phyloP scores from a whole-genome alignment of 2,797 vertebrate genomes.

The Hippopotamyrus pictus region DNA sequence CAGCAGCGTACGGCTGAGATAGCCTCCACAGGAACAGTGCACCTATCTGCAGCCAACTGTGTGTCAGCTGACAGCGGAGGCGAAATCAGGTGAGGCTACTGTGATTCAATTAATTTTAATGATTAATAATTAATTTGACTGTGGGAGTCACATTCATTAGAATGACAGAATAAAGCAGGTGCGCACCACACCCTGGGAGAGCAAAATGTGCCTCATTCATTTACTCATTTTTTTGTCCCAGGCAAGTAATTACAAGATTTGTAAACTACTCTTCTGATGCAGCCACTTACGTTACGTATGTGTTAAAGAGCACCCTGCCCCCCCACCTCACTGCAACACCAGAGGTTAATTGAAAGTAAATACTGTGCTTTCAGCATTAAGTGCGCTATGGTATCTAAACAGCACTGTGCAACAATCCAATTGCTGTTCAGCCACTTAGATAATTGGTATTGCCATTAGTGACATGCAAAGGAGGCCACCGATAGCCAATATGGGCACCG shows the following conservation, averaged over 20 bases:
- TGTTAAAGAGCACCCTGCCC: neutral
- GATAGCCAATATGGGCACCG: neutral
- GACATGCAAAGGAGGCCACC: neutral
- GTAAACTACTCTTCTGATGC: slow-evolving; percentile 6
- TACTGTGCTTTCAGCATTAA: slow-evolving; percentile 9
- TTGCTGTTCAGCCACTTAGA: slow-evolving; percentile 12
- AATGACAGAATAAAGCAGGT: slow-evolving; percentile 25
- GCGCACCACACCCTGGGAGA: slow-evolving; percentile 26
- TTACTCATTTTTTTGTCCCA: slow-evolving; percentile 28
- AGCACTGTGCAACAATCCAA: neutral
- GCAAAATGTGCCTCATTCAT: neutral
- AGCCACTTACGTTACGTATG: neutral
- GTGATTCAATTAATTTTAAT: slow-evolving; percentile 32
- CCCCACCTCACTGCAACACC: neutral
- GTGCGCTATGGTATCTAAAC: neutral
- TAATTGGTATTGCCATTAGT: neutral
- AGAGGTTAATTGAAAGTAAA: slow-evolving; percentile 16
- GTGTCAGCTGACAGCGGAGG: slow-evolving; percentile 24
- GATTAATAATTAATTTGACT: slow-evolving; percentile 28
- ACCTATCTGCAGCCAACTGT: neutral
- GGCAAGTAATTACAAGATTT: slow-evolving; percentile 27
- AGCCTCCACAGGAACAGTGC: neutral
- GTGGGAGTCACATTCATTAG: slow-evolving; percentile 36
- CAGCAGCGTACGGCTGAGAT: neutral
- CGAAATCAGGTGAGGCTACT: slow-evolving; percentile 33